Percentiles rank a stretch among this genome's conserved stretches.
Evolutionary conservation across 2,888 invertebrate species (phyloP).

Genomic region (Elmis aenea): DNA sequence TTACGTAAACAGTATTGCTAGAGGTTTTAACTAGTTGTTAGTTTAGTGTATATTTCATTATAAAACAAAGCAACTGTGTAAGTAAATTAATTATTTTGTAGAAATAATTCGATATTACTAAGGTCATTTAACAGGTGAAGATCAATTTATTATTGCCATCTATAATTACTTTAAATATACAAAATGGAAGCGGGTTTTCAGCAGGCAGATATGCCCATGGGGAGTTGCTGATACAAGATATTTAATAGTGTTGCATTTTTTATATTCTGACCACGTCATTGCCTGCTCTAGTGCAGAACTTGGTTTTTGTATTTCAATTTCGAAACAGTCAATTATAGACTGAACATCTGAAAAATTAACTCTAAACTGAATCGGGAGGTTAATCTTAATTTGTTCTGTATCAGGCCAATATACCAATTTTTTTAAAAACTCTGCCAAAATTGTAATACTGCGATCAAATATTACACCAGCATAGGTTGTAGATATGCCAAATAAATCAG

Average conservation of each 20-base stretch:
- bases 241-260: slow-evolving; percentile 28
- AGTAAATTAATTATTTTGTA: no score
- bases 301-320: slow-evolving; percentile 40
- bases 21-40: no score
- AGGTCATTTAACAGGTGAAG: no score
- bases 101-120: no score
- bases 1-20: no score
- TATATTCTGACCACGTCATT: slow-evolving; percentile 37
- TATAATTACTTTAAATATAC: no score
- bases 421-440: slow-evolving; percentile 10
- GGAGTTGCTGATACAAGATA: slow-evolving; percentile 26
- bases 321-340: slow-evolving; percentile 39
- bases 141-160: no score
- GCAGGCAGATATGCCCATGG: no score
- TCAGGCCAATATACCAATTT: slow-evolving; percentile 16
- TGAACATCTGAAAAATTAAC: slow-evolving; percentile 23
- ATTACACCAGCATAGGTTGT: slow-evolving; percentile 12
- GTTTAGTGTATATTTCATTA: no score
- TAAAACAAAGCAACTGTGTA: no score
- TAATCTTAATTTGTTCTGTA: slow-evolving; percentile 10
- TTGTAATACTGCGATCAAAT: slow-evolving; percentile 13
- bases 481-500: slow-evolving; percentile 6
- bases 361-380: slow-evolving; percentile 25
- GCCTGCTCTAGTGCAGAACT: slow-evolving; percentile 33
- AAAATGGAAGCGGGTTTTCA: no score